Conservation (phyloP, 2,888 invertebrate species). For the Monochamus alternatus region DNA sequence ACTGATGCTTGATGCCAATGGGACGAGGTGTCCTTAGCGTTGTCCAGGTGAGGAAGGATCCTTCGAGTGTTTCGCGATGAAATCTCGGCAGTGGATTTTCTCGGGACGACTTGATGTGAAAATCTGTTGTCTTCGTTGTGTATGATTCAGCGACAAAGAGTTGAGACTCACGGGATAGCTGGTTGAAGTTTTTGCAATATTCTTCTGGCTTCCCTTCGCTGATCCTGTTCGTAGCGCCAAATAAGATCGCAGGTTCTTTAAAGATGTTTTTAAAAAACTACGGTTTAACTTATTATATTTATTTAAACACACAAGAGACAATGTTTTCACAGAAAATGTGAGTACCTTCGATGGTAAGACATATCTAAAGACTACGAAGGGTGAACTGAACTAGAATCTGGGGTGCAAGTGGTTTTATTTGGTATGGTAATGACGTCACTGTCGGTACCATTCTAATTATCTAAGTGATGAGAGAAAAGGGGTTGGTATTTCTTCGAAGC, state of each 20-base stretch:
- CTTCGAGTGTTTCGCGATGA: too few relatives aligned
- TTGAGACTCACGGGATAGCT: too few relatives aligned
- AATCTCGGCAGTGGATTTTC: too few relatives aligned
- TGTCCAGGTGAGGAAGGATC: too few relatives aligned
- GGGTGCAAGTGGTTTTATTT: not conserved
- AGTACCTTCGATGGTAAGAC: not conserved
- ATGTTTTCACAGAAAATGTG: not conserved
- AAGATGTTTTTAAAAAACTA: not conserved
- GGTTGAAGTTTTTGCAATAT: too few relatives aligned
- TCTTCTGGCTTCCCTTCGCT: too few relatives aligned
- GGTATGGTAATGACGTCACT: not conserved
- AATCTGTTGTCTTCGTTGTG: too few relatives aligned
- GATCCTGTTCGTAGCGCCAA: not conserved
- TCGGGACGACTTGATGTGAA: too few relatives aligned
- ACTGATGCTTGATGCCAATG: too few relatives aligned
- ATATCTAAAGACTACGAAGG: not conserved
- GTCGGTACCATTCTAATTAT: not conserved
- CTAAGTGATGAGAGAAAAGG: not conserved
- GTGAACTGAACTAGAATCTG: not conserved
- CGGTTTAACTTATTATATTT: not conserved
- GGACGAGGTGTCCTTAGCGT: too few relatives aligned
- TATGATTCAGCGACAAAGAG: too few relatives aligned
- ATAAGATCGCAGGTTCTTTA: not conserved
- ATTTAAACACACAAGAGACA: not conserved
- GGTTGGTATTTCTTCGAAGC: not conserved